Evolutionary conservation across 2,113 vertebrate species (phyloP), one percentile per base, ranked within the genome.

Genomic region (Cyanoramphus novaezelandiae): DNA sequence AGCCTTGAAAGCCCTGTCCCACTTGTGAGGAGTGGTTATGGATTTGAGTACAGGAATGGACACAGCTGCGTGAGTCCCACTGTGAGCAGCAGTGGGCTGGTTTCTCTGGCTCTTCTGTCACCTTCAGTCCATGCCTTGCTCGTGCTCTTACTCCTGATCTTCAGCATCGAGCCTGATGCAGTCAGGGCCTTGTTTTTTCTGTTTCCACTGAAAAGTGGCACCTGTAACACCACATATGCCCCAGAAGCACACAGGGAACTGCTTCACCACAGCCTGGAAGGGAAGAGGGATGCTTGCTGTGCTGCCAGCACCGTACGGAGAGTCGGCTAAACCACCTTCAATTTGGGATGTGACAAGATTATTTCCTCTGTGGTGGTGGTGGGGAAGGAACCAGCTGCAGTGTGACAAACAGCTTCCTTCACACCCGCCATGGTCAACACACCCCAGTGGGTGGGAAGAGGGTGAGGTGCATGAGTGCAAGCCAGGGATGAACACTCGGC

Each of bases 281-380:
- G 39, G 74, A 27, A 31, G 7, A 57, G 59, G 7, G n/a, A 31
- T 0, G 1, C 44, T 50, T 0, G 1, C 39, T 20, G 72, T 31
- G 46, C 50, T 65, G 84, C 37, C 6, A 3, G 62, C 1, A 0
- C 57, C 1, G 1, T 10, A 1, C 2, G 0, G 72, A 21, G 68
- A 46, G 46, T 0, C 0, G 7, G 67, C 63, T 39, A 24, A 91
- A 55, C 33, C 67, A 14, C 0, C 0, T 37, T 69, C 18, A 18
- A 4, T 33, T 27, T 19, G 12, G 64, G 44, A 7, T 55, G 72
- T 31, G 81, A 35, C 17, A 6, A 9, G 50, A 10, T 31, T 7
- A 12, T 63, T 47, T 44, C 5, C 85, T 29, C 13, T 5, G 55
- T 11, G 37, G 59, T 1, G 14, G 27, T 14, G 43, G 23, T 10